These are phyloP conservation scores for Myodes glareolus DNA, from an alignment of 2,113 vertebrate genomes.

Conservation along the genomic window DNA sequence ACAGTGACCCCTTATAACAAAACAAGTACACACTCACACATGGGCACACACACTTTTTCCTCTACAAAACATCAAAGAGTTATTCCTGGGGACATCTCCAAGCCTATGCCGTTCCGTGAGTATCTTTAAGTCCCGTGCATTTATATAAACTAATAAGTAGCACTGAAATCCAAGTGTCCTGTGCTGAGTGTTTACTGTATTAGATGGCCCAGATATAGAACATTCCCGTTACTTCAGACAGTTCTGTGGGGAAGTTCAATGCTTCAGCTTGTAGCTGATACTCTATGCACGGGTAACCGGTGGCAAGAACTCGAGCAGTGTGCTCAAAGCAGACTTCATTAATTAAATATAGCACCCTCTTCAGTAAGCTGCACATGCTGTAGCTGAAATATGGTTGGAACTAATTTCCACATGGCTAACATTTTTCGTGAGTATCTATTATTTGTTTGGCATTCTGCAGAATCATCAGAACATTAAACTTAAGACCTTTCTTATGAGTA, in stretches of 20 bases:
- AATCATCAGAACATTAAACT: background rate
- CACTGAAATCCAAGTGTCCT: background rate
- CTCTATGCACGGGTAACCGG: background rate
- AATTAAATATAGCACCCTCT: background rate
- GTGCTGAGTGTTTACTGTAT: background rate
- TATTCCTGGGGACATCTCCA: background rate
- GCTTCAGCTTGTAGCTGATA: background rate
- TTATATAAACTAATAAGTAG: background rate
- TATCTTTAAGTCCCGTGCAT: background rate
- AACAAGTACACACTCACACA: background rate
- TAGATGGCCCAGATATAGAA: background rate
- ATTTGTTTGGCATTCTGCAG: background rate
- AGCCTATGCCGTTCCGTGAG: background rate
- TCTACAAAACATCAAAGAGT: constrained; percentile 6
- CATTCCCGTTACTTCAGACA: background rate
- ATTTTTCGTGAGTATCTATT: constrained; percentile 52
- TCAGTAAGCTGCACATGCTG: background rate
- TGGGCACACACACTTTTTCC: background rate
- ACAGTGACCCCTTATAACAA: background rate
- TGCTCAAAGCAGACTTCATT: background rate
- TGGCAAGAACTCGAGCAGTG: background rate
- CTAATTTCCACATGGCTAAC: background rate
- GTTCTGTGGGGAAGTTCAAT: background rate
- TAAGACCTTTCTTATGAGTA: background rate
- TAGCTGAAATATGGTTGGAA: background rate